These are phyloP conservation scores for Dolichomitus sp. DNA, from an alignment of 2,888 invertebrate species.

Conservation along the genomic window DNA sequence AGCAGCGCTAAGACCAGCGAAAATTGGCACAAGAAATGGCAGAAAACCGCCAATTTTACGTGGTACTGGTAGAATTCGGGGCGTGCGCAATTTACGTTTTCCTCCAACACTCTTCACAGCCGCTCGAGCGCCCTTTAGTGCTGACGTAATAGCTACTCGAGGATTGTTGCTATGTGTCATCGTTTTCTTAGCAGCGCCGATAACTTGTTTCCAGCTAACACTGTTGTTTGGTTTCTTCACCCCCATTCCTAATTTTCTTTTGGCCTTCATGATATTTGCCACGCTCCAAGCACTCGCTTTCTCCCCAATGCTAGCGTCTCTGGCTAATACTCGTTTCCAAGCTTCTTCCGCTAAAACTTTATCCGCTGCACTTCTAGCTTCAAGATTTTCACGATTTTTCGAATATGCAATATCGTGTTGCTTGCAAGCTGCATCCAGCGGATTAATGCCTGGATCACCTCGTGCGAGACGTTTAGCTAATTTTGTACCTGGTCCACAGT, in stretches of 20 bases:
- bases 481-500: conserved; percentile 77
- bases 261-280: neutral
- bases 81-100: conserved; percentile 3
- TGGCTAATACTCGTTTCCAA: conserved; percentile 10
- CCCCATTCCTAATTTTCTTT: conserved; percentile 13
- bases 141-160: conserved; percentile 5
- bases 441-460: conserved; percentile 71
- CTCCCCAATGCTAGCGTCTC: neutral
- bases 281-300: neutral
- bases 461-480: conserved; percentile 64
- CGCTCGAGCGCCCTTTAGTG: conserved; percentile 14
- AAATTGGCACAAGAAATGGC: conserved; percentile 30
- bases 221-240: neutral
- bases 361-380: conserved; percentile 3
- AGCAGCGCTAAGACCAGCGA: conserved; percentile 33
- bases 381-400: conserved; percentile 44
- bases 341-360: conserved; percentile 31
- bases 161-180: neutral
- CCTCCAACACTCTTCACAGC: conserved; percentile 22
- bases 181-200: conserved; percentile 7
- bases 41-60: conserved; percentile 15
- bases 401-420: conserved; percentile 67
- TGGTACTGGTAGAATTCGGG: conserved; percentile 14
- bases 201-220: neutral
- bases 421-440: conserved; percentile 70